Evolutionary conservation across 2,797 vertebrate genomes (phyloP), one percentile per base, ranked within the genome.

Genomic region (Enoplosus armatus): DNA sequence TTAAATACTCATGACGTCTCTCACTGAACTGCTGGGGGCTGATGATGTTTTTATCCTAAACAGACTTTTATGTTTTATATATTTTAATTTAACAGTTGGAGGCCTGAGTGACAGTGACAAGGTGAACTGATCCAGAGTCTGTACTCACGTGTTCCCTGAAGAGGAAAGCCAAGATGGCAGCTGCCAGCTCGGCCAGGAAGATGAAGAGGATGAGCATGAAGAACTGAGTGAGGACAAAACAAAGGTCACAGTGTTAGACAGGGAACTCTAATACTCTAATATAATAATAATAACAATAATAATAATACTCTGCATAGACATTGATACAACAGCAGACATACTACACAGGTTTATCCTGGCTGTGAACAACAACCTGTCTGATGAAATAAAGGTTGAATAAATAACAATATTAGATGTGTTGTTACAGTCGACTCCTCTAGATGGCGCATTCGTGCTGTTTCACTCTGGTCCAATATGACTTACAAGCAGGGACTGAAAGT

Each of bases 171-270:
- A 98, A 84, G 92, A 97, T 96, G 87, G 97, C 97, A 14, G 97
- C 97, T 0, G 97, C 97, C 66, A 98, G 95, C 91, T 98, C 97
- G 0, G 96, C 96, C 88, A 98, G 94, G 94, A 98, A 98, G 93
- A 98, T 98, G 90, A 98, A 80, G 88, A 98, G 95, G 90, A 98
- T 98, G 76, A 98, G 96, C 93, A 98, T 94, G 94, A 98, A 98
- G 92, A 98, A 98, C 97, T 98, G 95, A 68, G 56, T 7, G 45
- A 22, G 3, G 3, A 65, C 37, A 55, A 50, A 41, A 1, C n/a
- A 26, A 3, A 7, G 24, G 20, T 47, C 18, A 62, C 10, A 22
- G n/a, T 5, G 58, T 51, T 33, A 62, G 11, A 0, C 47, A 54
- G 31, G 18, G 1, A 41, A 24, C 0, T 35, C 3, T 12, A 27